Evolutionary conservation across 2,888 invertebrate genomes (phyloP).

Genomic region (Andricus curvator): DNA sequence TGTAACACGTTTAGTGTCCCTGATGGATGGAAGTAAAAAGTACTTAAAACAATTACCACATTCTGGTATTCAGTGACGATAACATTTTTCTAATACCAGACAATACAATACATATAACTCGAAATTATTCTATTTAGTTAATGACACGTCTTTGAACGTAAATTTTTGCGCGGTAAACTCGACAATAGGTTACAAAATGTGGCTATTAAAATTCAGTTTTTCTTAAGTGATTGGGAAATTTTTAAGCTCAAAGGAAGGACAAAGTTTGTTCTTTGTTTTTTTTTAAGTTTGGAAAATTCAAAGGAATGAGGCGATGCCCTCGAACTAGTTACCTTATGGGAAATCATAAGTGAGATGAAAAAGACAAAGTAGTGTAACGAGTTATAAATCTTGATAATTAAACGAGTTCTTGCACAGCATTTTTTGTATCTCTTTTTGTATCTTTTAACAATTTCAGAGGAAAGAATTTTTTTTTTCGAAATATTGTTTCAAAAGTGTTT

Average conservation of each 20-base stretch:
- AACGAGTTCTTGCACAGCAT: neutral
- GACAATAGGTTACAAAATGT: neutral
- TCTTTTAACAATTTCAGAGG: neutral
- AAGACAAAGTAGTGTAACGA: neutral
- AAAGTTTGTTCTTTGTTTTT: slow-evolving; percentile 3
- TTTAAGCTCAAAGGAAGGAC: neutral
- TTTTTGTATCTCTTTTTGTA: neutral
- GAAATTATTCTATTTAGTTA: slow-evolving; percentile 24
- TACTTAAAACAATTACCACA: slow-evolving; percentile 4
- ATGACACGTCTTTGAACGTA: neutral
- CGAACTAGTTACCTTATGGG: neutral
- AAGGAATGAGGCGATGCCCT: neutral
- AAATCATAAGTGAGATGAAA: neutral
- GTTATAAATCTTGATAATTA: neutral
- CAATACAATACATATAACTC: neutral
- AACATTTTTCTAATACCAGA: neutral
- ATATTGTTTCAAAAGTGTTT: neutral
- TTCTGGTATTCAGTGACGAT: neutral
- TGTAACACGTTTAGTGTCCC: neutral
- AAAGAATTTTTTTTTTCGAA: neutral
- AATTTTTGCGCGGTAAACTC: slow-evolving; percentile 13
- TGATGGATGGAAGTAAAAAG: slow-evolving; percentile 4
- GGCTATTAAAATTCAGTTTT: neutral
- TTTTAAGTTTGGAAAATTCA: neutral
- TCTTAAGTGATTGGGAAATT: neutral